A percentile compares a stretch with the other conserved stretches of the same genome.
These are phyloP conservation scores for Dermolepida albohirtum DNA, from an alignment of 2,888 invertebrate genomes.

Conservation along the genomic window DNA sequence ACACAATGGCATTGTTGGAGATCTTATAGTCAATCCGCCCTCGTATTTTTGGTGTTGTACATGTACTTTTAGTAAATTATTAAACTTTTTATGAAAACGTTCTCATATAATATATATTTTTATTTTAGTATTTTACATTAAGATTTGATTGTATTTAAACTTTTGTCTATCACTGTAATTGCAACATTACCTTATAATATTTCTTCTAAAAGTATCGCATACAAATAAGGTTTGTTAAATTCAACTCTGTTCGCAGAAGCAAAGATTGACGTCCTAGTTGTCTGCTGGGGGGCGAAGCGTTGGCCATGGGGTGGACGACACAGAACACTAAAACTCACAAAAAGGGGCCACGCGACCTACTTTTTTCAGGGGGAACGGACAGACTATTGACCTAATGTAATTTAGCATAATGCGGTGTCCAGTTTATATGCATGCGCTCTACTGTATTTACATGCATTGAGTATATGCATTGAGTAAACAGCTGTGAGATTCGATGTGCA, in stretches of 20 bases:
- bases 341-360: slow-evolving; percentile 64
- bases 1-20: too few relatives aligned
- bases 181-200: too few relatives aligned
- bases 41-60: too few relatives aligned
- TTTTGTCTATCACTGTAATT: too few relatives aligned
- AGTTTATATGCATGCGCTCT: slow-evolving; percentile 45
- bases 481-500: slow-evolving; percentile 50
- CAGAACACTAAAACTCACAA: slow-evolving; percentile 61
- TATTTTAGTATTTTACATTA: too few relatives aligned
- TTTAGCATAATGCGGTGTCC: slow-evolving; percentile 61
- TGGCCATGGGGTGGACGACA: slow-evolving; percentile 60
- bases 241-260: background rate
- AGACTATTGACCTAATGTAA: slow-evolving; percentile 60
- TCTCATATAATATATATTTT: too few relatives aligned
- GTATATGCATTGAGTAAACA: slow-evolving; percentile 49
- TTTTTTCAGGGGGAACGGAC: slow-evolving; percentile 55
- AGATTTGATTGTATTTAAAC: too few relatives aligned
- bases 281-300: slow-evolving; percentile 55
- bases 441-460: slow-evolving; percentile 26
- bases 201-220: too few relatives aligned
- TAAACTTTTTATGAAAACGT: too few relatives aligned
- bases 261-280: slow-evolving; percentile 1
- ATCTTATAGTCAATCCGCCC: too few relatives aligned
- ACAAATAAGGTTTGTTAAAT: too few relatives aligned
- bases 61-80: too few relatives aligned